Base-by-base conservation (phyloP, 2,888 invertebrate genomes). In the Leptothorax acervorum region DNA sequence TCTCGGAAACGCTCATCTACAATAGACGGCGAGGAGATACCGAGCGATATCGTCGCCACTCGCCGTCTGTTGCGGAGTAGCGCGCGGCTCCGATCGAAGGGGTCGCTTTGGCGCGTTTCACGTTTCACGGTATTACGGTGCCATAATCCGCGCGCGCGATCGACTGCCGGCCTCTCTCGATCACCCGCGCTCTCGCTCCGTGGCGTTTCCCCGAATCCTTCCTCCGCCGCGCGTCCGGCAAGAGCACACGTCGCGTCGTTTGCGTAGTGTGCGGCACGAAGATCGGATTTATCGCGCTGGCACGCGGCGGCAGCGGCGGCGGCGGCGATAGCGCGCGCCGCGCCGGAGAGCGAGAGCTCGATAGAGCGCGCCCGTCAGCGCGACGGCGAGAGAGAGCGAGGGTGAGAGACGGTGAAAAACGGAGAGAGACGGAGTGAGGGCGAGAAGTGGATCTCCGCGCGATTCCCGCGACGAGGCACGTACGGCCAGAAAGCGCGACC, bases 41-140 rank as follows among this genome's bases (percentile, higher is more conserved):
- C 45, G 31, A 9, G 53, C 60, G 60, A 45, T 28, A 35, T 35
- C 57, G 42, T n/a, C 68, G n/a, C 66, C 23, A 23, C 23, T n/a
- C 39, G n/a, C 9, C 73, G 60, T 48, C 18, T 48, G 18, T 35
- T 15, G 57, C 39, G 15, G 9, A 5, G 12, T 3, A 53, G 57
- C 83, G 62, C 62, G 71, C 28, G 62, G 6, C 8, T 87, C 73
- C 71, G 79, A 88, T 84, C 45, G 60, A 79, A 71, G 79, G 78
- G 71, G 79, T 70, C 88, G 85, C 78, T 60, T 90, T 90, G 85
- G 90, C 90, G 90, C 90, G 89, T 86, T 71, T 83, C 76, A 23
- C 90, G 89, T 86, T 71, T 83, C 76, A 23, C 84, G 74, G 23
- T 23, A 23, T 62, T 63, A 57, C 81, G 75, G 53, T 86, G 89